Base-by-base conservation (phyloP, 2,797 vertebrate species). In the Hypotaenidia okinawae region DNA sequence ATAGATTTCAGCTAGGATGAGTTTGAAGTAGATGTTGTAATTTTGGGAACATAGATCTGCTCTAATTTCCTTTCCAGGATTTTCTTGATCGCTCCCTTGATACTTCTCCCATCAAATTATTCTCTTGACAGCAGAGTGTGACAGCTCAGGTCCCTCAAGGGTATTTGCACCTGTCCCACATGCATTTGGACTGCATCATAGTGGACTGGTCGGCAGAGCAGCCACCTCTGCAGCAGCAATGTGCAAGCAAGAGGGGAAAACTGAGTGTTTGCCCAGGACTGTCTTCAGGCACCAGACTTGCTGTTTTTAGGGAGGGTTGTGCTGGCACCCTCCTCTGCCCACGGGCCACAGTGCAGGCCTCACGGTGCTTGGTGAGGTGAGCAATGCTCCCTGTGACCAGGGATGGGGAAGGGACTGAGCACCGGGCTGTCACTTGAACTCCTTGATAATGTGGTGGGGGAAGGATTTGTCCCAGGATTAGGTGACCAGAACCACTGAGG, bases 11-110 rank as follows among this genome's bases (percentile, higher is more conserved):
- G 47, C 45, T 32, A 15, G 75, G 47, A 39, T 5, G 23, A n/a
- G 28, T 55, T 74, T 32, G 72, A 54, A 43, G 63, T 41, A 62
- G 68, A 30, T 91, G 58, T 61, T 75, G 47, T 41, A 52, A 69
- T 63, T 89, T 45, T 16, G 63, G 51, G 73, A 91, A 68, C 84
- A 3, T 30, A 7, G 19, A n/a, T 80, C 41, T 63, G 58, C n/a
- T 37, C 83, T 72, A 79, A 89, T 90, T 85, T 78, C 80, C 90
- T 74, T 79, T 45, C 76, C 51, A 35, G n/a, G 73, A 52, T 91
- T 67, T 58, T 79, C 54, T 76, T 63, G 77, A 75, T 92, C 1
- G 5, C n/a, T 89, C 80, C 84, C 87, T 70, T 76, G 87, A n/a
- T 63, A 67, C 23, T 83, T 92, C 37, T 82, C 13, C 73, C 54